Evolutionary conservation across 2,113 vertebrate species (phyloP), one percentile per base, ranked within the genome.

Genomic region (Eubucco bourcierii): DNA sequence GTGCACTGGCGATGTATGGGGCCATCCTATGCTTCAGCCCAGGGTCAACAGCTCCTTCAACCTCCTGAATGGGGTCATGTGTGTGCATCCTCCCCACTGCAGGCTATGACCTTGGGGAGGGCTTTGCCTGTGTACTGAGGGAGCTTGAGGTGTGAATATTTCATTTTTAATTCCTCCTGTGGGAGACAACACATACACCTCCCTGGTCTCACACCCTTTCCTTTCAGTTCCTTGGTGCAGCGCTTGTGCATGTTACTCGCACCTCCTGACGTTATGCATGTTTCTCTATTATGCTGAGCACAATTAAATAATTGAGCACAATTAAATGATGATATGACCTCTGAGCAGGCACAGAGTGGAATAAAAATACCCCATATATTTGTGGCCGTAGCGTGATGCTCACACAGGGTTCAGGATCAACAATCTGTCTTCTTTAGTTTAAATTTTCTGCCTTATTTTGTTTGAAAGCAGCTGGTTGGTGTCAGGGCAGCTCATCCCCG

Each of bases 251-350:
- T 84, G 56, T 84, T 76, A 72, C n/a, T 20, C 37, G 25, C 68
- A 16, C 20, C 29, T 31, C 23, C 41, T 4, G 20, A 11, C 47
- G 25, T 84, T 93, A 86, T 84, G 92, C 87, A 78, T 92, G 88
- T 74, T 64, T 73, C 64, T 83, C 50, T 37, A 21, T 82, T 68
- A 81, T 0, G 28, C 85, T 55, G 94, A 85, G 58, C 34, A 53
- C 88, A 46, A 94, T 86, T 95, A 96, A 96, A 95, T 6, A 16
- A 63, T 74, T 90, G 75, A 85, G 58, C 34, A 52, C 87, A 46
- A 94, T 86, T 95, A 96, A 96, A 95, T 5, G 18, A 63, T 60
- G 53, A 55, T 74, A 18, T 88, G 95, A 59, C 37, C 74, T 92
- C 80, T 16, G 47, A 86, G 46, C 9, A 24, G 67, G 44, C 18